phyloP scores from a whole-genome alignment of 2,888 invertebrate genomes.

The Morinoia aosen region DNA sequence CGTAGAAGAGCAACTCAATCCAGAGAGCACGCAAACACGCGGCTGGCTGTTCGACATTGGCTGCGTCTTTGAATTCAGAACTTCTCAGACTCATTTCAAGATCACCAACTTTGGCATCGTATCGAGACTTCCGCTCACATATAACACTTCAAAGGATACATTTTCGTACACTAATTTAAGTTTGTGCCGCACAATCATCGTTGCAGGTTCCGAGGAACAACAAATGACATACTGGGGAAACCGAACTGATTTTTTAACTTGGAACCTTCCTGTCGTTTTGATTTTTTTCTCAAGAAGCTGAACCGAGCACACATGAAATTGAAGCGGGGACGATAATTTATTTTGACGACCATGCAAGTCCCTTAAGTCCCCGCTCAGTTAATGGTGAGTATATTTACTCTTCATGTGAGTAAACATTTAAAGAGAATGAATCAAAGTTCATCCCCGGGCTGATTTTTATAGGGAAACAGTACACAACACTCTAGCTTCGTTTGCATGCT shows the following conservation, averaged over 20 bases:
- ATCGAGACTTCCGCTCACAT: not conserved
- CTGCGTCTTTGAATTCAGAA: too few relatives aligned
- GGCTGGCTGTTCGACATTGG: too few relatives aligned
- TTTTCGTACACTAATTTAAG: not conserved
- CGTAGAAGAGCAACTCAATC: too few relatives aligned
- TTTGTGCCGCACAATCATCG: not conserved
- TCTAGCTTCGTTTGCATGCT: not conserved
- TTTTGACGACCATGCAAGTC: not conserved
- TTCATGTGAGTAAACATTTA: not conserved
- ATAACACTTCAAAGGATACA: not conserved
- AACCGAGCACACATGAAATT: not conserved
- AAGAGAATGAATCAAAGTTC: not conserved
- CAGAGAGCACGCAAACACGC: too few relatives aligned
- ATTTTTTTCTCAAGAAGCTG: too few relatives aligned
- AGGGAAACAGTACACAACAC: not conserved
- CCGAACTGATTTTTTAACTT: too few relatives aligned
- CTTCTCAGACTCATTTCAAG: too few relatives aligned
- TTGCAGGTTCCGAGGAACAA: too few relatives aligned
- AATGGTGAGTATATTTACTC: not conserved
- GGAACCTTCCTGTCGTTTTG: too few relatives aligned
- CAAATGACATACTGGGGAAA: too few relatives aligned
- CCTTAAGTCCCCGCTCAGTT: not conserved
- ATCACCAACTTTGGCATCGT: not conserved
- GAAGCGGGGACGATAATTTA: not conserved
- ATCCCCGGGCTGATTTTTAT: not conserved